Evolutionary conservation across 2,888 invertebrate species (phyloP).

Genomic region (Drosophila pegasa): DNA sequence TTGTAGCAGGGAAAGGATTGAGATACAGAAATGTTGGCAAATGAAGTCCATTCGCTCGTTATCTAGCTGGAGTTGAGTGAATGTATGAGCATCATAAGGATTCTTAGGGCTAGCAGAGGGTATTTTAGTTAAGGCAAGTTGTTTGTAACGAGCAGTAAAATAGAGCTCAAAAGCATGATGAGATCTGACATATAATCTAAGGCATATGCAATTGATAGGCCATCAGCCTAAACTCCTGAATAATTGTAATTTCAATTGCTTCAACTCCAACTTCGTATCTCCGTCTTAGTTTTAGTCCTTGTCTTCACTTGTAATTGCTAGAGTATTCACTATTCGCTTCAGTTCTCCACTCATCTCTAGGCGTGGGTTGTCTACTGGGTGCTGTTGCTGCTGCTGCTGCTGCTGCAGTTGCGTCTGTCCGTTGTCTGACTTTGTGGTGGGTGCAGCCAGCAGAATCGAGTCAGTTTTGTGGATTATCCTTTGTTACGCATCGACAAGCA

Average conservation of each 20-base stretch:
- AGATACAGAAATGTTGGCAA: too few relatives aligned
- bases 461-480: slow-evolving; percentile 71
- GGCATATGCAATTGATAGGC: too few relatives aligned
- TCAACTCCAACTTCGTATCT: too few relatives aligned
- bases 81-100: too few relatives aligned
- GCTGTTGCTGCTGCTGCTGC: slow-evolving; percentile 32
- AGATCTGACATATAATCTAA: too few relatives aligned
- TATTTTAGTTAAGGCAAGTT: not conserved
- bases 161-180: too few relatives aligned
- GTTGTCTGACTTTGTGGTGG: slow-evolving; percentile 58
- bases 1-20: too few relatives aligned
- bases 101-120: not conserved
- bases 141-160: not conserved
- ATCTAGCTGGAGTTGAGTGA: too few relatives aligned
- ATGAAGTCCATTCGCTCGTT: too few relatives aligned
- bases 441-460: slow-evolving; percentile 59
- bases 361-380: slow-evolving; percentile 48
- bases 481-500: slow-evolving; percentile 77
- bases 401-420: slow-evolving; percentile 28
- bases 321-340: not conserved
- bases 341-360: slow-evolving; percentile 7
- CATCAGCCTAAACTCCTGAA: too few relatives aligned
- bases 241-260: too few relatives aligned
- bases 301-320: not conserved
- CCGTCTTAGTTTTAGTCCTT: too few relatives aligned